phyloP scores from a whole-genome alignment of 2,113 vertebrate genomes.

The Podocnemis expansa region DNA sequence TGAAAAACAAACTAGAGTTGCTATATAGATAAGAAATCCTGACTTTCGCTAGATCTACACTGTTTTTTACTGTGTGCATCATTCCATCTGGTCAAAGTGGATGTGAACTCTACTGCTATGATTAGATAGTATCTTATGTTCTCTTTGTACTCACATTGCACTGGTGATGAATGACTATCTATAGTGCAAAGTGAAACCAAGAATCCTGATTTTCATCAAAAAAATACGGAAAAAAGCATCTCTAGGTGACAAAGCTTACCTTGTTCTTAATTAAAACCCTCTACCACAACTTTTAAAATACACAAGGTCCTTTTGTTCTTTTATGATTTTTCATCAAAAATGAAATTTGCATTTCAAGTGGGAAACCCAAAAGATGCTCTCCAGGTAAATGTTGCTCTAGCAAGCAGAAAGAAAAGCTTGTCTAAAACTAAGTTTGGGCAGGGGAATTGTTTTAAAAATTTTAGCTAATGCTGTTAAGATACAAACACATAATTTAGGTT shows the following conservation, averaged over 20 bases:
- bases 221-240: not conserved
- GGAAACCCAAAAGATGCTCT: not conserved
- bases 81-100: not conserved
- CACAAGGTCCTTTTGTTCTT: not conserved
- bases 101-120: not conserved
- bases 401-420: not conserved
- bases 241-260: not conserved
- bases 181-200: not conserved
- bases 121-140: not conserved
- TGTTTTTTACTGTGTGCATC: not conserved
- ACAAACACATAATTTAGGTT: no score
- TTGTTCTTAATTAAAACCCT: not conserved
- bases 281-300: not conserved
- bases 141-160: not conserved
- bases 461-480: not conserved
- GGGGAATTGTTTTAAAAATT: not conserved
- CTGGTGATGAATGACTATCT: not conserved
- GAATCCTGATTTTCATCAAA: not conserved
- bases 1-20: not conserved
- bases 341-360: not conserved
- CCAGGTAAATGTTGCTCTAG: not conserved
- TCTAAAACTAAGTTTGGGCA: not conserved
- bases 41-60: not conserved
- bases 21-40: not conserved
- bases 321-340: not conserved